Evolutionary conservation across 1,140 invertebrate genomes (phyloP).

Genomic region (Neelides sp.): DNA sequence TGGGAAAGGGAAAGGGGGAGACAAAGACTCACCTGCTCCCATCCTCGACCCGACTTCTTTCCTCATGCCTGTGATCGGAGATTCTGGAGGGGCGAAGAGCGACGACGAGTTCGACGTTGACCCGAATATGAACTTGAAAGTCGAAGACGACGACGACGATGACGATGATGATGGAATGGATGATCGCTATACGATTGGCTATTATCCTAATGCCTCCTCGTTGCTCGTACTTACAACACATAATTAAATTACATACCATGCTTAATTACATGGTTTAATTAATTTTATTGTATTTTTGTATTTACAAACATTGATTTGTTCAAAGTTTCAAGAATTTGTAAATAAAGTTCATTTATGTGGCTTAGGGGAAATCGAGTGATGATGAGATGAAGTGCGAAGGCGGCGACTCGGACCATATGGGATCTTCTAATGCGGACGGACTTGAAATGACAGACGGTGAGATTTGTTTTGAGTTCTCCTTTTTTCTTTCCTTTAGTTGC

Average conservation of each 20-base stretch:
- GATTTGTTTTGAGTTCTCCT: constrained; percentile 11
- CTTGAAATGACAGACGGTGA: constrained; percentile 31
- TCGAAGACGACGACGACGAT: constrained; percentile 30
- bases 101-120: constrained; percentile 21
- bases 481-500: neutral
- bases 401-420: constrained; percentile 27
- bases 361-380: constrained; percentile 27
- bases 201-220: constrained; percentile 26
- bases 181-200: constrained; percentile 24
- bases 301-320: too few relatives aligned
- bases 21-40: constrained; percentile 19
- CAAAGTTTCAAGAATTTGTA: neutral
- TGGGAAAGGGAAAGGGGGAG: constrained; percentile 16
- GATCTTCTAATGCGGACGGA: constrained; percentile 28
- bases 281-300: neutral
- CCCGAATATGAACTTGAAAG: constrained; percentile 21
- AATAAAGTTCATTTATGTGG: neutral
- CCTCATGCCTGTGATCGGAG: constrained; percentile 22
- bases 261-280: neutral
- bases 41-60: constrained; percentile 26
- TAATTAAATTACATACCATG: neutral
- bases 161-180: constrained; percentile 28
- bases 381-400: constrained; percentile 27
- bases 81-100: constrained; percentile 1
- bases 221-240: constrained; percentile 17